Conservation (phyloP, 2,113 vertebrate species). For the Leucoraja erinaceus region DNA sequence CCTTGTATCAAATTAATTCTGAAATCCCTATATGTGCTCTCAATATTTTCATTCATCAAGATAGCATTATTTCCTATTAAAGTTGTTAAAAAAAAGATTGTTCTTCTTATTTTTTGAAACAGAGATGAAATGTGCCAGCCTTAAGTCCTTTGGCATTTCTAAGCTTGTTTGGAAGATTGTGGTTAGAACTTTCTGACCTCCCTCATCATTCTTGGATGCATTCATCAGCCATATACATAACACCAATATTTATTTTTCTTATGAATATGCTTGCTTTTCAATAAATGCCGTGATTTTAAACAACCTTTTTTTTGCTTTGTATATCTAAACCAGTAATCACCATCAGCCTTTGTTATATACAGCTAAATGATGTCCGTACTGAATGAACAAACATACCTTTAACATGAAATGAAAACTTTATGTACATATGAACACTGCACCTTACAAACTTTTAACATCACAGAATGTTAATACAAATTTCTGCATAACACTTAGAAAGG, state of each 20-base stretch:
- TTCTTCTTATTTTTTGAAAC: background rate
- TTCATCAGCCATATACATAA: background rate
- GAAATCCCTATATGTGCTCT: background rate
- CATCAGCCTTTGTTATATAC: background rate
- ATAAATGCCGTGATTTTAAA: background rate
- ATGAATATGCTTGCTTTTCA: background rate
- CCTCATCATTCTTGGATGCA: background rate
- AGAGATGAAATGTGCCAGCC: background rate
- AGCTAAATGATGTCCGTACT: background rate
- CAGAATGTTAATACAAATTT: background rate
- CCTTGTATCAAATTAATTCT: background rate
- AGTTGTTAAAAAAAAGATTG: background rate
- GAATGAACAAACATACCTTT: background rate
- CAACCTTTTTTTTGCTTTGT: background rate
- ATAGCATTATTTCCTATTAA: background rate
- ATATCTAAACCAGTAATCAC: slow-evolving; percentile 5
- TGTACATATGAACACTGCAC: no score
- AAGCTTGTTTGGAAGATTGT: background rate
- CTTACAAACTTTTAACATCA: background rate
- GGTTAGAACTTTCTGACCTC: background rate
- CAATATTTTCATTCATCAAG: background rate
- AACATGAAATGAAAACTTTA: background rate
- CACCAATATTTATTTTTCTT: background rate
- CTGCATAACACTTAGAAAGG: background rate
- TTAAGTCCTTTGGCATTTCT: background rate